Evolutionary conservation across 2,113 vertebrate genomes (phyloP).

Genomic region (Tetrax tetrax): DNA sequence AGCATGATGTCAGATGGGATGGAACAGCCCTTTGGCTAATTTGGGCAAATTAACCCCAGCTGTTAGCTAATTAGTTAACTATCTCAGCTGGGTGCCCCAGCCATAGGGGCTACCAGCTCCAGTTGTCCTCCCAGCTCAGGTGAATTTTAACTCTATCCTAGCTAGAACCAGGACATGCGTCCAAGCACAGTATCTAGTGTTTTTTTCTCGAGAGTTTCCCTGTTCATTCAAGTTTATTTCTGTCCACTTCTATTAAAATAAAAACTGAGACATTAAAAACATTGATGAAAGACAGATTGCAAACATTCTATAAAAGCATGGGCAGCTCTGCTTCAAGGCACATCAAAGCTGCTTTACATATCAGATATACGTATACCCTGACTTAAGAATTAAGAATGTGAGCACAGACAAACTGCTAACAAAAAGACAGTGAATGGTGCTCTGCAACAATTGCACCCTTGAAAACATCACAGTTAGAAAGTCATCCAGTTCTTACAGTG

Average conservation of each 20-base stretch:
- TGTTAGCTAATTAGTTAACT: too few species aligned
- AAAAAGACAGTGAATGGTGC: not conserved
- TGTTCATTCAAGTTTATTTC: not conserved
- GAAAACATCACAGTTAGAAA: not conserved
- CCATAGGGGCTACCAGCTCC: too few species aligned
- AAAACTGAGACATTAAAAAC: not conserved
- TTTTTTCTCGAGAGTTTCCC: not conserved
- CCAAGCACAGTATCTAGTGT: accelerated
- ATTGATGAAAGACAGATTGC: not conserved
- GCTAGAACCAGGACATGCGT: too few species aligned
- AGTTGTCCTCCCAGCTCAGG: too few species aligned
- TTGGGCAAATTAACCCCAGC: too few species aligned
- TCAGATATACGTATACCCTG: not conserved
- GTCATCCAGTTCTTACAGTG: not conserved
- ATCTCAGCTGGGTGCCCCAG: too few species aligned
- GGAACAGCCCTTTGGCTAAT: too few species aligned
- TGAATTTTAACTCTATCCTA: too few species aligned
- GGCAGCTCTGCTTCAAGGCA: not conserved
- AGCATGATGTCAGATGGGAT: too few species aligned
- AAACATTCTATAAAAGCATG: not conserved
- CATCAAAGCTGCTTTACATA: not conserved
- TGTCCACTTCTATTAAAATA: not conserved
- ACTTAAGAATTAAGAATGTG: not conserved
- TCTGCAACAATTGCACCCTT: not conserved
- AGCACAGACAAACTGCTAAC: not conserved